Percentiles rank a stretch among this genome's conserved stretches.
Conservation (phyloP, 2,797 vertebrate species). For the Xerus rutilus region DNA sequence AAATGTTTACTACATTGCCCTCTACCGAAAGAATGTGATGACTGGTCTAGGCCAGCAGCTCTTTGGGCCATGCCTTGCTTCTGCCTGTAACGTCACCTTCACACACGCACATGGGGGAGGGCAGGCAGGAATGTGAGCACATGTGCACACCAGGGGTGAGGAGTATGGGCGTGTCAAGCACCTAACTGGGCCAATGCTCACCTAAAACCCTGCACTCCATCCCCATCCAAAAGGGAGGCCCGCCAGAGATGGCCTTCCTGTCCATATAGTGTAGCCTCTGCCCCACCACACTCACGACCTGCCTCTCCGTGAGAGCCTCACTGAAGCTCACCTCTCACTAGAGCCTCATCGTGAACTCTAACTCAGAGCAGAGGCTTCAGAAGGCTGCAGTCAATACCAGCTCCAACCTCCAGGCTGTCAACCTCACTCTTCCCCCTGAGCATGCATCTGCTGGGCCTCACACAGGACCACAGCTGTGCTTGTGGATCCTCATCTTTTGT, state of each 20-base stretch:
- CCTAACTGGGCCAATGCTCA: neutral
- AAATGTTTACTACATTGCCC: neutral
- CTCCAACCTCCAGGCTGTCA: too few relatives aligned
- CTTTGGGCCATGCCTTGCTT: neutral
- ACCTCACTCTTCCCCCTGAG: neutral
- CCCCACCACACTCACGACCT: neutral
- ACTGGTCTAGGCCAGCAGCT: neutral
- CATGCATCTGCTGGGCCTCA: neutral
- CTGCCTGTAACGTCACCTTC: neutral
- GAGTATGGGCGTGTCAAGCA: rapidly evolving
- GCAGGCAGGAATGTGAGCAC: rapidly evolving
- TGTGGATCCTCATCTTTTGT: neutral
- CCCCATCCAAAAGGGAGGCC: neutral
- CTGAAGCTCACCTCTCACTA: neutral
- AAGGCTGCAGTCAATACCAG: neutral
- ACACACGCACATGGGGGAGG: rapidly evolving
- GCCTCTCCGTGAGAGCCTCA: neutral
- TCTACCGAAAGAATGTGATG: neutral
- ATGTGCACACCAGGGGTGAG: rapidly evolving
- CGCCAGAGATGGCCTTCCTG: neutral
- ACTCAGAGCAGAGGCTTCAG: neutral
- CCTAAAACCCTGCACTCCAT: neutral
- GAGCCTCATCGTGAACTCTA: neutral
- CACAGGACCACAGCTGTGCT: rapidly evolving
- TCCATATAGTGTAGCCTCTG: neutral